Evolutionary conservation across 2,888 invertebrate genomes (phyloP), one percentile per base, ranked within the genome.

Genomic region (Anoncus sp.): DNA sequence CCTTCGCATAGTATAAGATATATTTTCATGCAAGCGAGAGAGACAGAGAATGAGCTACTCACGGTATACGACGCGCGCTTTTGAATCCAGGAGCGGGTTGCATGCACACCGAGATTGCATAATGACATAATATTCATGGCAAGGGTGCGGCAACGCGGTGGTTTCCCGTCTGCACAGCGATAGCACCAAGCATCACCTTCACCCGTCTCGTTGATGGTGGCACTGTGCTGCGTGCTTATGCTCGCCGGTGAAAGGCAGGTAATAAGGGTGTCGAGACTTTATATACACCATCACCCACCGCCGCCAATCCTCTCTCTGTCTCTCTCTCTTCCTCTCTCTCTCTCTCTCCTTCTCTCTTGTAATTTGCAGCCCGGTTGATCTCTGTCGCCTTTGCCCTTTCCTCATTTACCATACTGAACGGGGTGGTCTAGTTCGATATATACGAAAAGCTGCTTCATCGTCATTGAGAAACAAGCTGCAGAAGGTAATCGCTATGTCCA

Each of bases 61-160:
- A 60, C 22, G 55, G 31, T 66, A 38, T 31, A 67, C 20, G 38
- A 66, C 38, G 43, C 16, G 31, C 55, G 49, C 65, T 77, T 72
- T 57, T 57, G 62, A 55, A 74, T 63, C 66, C 38, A 51, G 62
- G 45, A 45, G 72, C 76, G 57, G 81, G 85, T 89, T 86, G 90
- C 89, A 89, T 89, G 90, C 86, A 85, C 86, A 85, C 82, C 86
- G 84, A 89, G 90, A 90, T 90, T 90, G 87, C 85, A 89, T 90
- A 90, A 90, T 90, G 90, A 90, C 90, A 90, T 90, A 90, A 90
- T 90, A 90, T 90, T 89, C 88, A 86, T 87, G 84, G 85, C 82
- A 82, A 55, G 57, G 53, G 69, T 73, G 38, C 69, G 60, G 66
- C 43, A 59, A 65, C 70, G 47, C 43, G 62, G 55, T 62, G 55